These are phyloP conservation scores for Tetramorium alpestre DNA, from an alignment of 1,140 invertebrate genomes.

Conservation along the genomic window DNA sequence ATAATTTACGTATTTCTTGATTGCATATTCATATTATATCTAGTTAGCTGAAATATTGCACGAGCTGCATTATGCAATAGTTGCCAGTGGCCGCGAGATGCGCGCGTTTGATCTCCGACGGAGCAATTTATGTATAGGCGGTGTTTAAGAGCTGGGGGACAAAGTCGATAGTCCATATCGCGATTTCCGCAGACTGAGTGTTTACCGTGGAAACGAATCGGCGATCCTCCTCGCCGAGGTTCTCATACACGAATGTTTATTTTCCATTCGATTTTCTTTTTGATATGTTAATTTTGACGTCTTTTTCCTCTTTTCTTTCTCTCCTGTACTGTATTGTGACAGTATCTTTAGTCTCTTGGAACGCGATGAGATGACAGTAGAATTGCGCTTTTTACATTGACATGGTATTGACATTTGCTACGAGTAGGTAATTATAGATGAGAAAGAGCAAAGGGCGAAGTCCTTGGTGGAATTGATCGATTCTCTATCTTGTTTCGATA, in stretches of 20 bases:
- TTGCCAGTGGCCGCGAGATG: slow-evolving; percentile 35
- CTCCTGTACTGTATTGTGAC: slow-evolving; percentile 64
- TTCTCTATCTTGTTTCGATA: slow-evolving; percentile 41
- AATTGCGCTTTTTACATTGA: slow-evolving; percentile 59
- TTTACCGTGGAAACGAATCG: neutral
- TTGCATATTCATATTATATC: slow-evolving; percentile 38
- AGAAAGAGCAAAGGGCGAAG: slow-evolving; percentile 14
- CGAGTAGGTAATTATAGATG: slow-evolving; percentile 67
- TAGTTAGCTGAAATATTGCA: slow-evolving; percentile 35
- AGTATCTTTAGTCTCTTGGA: slow-evolving; percentile 64
- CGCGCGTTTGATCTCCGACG: slow-evolving; percentile 39
- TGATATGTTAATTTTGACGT: slow-evolving; percentile 19
- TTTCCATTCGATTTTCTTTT: slow-evolving; percentile 24
- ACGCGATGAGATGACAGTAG: slow-evolving; percentile 69
- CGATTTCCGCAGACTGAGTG: slow-evolving; percentile 25
- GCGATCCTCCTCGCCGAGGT: slow-evolving; percentile 12
- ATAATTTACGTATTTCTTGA: slow-evolving; percentile 13
- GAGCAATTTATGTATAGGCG: slow-evolving; percentile 35
- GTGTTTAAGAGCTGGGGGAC: slow-evolving; percentile 32
- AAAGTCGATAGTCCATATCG: slow-evolving; percentile 52
- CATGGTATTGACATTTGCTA: slow-evolving; percentile 53
- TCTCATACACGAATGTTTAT: neutral
- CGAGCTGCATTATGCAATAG: slow-evolving; percentile 10
- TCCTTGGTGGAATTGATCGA: slow-evolving; percentile 27
- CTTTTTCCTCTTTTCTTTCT: slow-evolving; percentile 17